Conservation (phyloP, 2,113 vertebrate species). For the Nesoenas mayeri region DNA sequence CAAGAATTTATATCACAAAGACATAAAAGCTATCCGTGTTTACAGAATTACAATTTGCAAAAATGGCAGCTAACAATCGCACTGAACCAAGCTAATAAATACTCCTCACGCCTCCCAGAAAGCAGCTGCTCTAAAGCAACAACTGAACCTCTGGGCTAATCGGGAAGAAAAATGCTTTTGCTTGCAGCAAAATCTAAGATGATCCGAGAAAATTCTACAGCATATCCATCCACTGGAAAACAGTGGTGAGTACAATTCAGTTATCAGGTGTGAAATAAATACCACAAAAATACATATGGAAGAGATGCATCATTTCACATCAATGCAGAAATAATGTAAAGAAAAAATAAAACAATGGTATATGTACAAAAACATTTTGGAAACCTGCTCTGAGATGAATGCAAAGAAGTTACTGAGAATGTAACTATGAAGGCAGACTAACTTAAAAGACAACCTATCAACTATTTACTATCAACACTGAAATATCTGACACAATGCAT, state of each 20-base stretch:
- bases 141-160: not conserved
- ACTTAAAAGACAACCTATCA: not conserved
- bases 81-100: not conserved
- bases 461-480: not conserved
- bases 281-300: not conserved
- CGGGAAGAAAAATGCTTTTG: not conserved
- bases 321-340: not conserved
- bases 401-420: not conserved
- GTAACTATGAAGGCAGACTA: not conserved
- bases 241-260: not conserved
- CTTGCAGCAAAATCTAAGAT: not conserved
- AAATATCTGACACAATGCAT: not conserved
- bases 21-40: not conserved
- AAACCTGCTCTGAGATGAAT: not conserved
- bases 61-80: not conserved
- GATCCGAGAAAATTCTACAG: not conserved
- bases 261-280: not conserved
- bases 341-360: not conserved
- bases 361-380: not conserved
- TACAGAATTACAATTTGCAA: not conserved
- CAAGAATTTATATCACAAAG: not conserved
- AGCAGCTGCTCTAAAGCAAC: not conserved
- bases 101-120: not conserved
- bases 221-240: not conserved
- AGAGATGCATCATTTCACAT: not conserved